These are phyloP conservation scores for Hydrolagus colliei DNA, from an alignment of 2,797 vertebrate species.

Conservation along the genomic window DNA sequence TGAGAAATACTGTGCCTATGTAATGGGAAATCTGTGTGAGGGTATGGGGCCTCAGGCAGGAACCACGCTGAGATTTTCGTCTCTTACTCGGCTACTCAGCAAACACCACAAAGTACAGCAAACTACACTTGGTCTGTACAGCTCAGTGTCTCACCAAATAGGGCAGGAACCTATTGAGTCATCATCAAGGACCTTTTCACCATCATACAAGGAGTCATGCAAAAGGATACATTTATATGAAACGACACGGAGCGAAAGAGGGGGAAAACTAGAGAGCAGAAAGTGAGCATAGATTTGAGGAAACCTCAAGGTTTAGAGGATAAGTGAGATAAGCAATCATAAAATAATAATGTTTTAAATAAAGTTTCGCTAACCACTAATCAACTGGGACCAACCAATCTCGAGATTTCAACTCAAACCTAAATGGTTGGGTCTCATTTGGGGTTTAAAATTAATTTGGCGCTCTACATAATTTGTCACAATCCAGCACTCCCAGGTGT, in stretches of 20 bases:
- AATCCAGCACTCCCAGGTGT: too few relatives aligned
- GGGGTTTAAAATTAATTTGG: too few relatives aligned
- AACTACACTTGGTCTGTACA: not conserved
- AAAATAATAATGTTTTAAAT: not conserved
- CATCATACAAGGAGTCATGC: not conserved
- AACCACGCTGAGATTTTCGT: not conserved
- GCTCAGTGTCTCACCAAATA: not conserved
- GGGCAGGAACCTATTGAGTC: too few relatives aligned
- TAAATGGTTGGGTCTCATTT: too few relatives aligned
- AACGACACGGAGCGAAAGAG: not conserved
- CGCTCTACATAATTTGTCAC: too few relatives aligned
- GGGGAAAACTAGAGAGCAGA: not conserved
- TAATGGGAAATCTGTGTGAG: too few relatives aligned
- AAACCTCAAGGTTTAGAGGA: too few relatives aligned
- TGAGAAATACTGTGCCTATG: too few relatives aligned
- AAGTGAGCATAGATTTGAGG: not conserved
- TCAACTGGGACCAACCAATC: too few relatives aligned
- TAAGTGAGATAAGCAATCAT: too few relatives aligned
- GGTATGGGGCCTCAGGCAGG: not conserved
- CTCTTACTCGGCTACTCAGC: constrained; percentile 32
- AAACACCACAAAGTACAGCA: not conserved
- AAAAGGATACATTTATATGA: not conserved
- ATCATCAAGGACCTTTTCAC: too few relatives aligned
- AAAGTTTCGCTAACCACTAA: not conserved
- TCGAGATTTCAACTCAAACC: too few relatives aligned